These are phyloP conservation scores for Paelopatides confundens DNA, from an alignment of 53 echinoderm and acorn worm genomes.

Conservation along the genomic window DNA sequence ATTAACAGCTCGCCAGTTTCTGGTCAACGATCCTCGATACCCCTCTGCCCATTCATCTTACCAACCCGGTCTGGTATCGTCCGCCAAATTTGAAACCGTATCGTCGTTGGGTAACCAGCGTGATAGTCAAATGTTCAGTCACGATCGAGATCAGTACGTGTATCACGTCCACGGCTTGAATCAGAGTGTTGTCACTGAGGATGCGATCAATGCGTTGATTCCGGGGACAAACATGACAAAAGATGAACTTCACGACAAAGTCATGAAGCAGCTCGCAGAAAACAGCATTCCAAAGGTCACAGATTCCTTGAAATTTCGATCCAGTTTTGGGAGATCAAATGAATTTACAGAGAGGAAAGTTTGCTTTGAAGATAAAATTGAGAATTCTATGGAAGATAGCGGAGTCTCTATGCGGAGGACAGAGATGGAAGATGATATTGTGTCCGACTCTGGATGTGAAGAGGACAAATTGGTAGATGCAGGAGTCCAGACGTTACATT, in stretches of 20 bases:
- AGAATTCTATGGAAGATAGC: not conserved
- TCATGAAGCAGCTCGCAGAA: constrained; percentile 91
- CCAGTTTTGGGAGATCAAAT: not conserved
- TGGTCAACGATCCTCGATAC: constrained; percentile 71
- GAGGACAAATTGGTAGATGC: constrained; percentile 50
- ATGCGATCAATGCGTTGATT: constrained; percentile 76
- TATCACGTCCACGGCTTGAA: constrained; percentile 51
- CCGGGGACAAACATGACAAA: constrained; percentile 95
- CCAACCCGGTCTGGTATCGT: not conserved
- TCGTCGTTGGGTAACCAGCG: not conserved
- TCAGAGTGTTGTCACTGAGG: constrained; percentile 74
- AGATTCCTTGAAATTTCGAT: constrained; percentile 62
- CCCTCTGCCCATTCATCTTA: not conserved
- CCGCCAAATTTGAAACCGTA: not conserved
- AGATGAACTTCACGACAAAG: constrained; percentile 87
- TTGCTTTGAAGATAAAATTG: not conserved
- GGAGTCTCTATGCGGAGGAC: constrained; percentile 1
- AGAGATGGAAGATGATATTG: constrained; percentile 40
- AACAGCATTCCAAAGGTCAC: constrained; percentile 73
- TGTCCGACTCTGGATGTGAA: constrained; percentile 51
- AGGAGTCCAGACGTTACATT: constrained; percentile 73
- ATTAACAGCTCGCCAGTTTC: constrained; percentile 78
- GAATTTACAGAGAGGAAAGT: constrained; percentile 53
- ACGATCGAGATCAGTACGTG: not conserved
- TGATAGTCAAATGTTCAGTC: not conserved